Evolutionary conservation across 2,888 invertebrate genomes (phyloP).

Genomic region (Flabesymbios commensalis): DNA sequence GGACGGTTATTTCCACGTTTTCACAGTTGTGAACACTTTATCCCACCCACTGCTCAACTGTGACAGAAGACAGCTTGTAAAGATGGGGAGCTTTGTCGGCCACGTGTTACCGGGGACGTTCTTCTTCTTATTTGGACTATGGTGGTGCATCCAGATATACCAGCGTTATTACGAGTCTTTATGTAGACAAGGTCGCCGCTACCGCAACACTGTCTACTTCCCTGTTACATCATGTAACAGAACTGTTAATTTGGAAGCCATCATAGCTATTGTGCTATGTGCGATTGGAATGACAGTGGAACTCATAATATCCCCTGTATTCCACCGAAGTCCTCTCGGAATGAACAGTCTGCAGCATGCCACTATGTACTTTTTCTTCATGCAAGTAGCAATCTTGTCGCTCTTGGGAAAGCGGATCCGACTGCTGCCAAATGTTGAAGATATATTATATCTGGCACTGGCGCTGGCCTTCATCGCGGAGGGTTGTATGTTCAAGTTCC

Average conservation of each 20-base stretch:
- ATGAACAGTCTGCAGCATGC: conserved; percentile 55
- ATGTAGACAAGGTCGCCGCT: not conserved
- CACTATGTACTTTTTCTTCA: conserved; percentile 61
- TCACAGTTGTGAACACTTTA: too few relatives aligned
- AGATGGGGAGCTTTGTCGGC: conserved; percentile 55
- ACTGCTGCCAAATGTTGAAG: not conserved
- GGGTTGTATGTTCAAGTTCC: conserved; percentile 59
- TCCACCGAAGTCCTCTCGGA: not conserved
- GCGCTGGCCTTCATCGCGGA: conserved; percentile 57
- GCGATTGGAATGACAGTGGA: not conserved
- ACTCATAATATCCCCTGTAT: not conserved
- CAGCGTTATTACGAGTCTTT: conserved; percentile 19
- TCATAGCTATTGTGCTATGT: not conserved
- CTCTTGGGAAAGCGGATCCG: conserved; percentile 40
- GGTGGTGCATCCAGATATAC: conserved; percentile 30
- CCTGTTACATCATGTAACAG: not conserved
- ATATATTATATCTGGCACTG: conserved; percentile 48
- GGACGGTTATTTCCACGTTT: too few relatives aligned
- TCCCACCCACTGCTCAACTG: too few relatives aligned
- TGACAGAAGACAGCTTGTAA: too few relatives aligned
- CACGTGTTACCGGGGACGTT: conserved; percentile 57
- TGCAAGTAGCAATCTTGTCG: conserved; percentile 52
- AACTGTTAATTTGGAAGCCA: not conserved
- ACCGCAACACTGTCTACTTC: not conserved
- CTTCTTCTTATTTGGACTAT: conserved; percentile 34